Evolutionary conservation across 2,113 vertebrate genomes (phyloP), one percentile per base, ranked within the genome.

Genomic region (Bothrops jararaca): DNA sequence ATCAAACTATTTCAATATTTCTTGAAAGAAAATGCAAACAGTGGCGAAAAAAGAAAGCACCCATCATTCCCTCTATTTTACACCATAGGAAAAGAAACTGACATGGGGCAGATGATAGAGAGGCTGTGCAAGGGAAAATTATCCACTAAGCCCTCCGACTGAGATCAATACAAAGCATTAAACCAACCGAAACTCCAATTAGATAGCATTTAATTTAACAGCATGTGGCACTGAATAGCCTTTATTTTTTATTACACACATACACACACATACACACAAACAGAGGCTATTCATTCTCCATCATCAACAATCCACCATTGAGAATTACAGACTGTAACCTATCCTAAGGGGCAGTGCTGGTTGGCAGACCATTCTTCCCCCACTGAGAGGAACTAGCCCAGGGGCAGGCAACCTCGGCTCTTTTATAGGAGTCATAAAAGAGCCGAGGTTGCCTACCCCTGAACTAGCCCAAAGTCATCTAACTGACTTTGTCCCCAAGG

Each of bases 21-120:
- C 91, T 86, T 57, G 5, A 86, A 48, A 52, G 45, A 2, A 13
- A 42, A 0, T 42, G 39, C 39, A 91, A 56, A 11, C 34, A 39
- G 22, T 39, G 92, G 2, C 29, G 57, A 95, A 92, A 92, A 48
- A 80, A 56, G 56, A 24, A 94, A 95, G 88, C 88, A 58, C 1
- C 42, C 39, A 89, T 89, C 5, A 24, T 34, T 8, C 42, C 39
- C 85, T 24, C 22, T 39, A 5, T 24, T 87, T 88, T 53, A 34
- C 9, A 39, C 15, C 52, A 4, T 39, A 34, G 24, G 9, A 88
- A 88, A 88, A 39, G 53, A 60, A 89, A 89, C 4, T 10, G 88
- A 89, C 56, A 29, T 26, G 24, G 88, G 88, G 56, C 39, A 90
- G 45, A 29, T 50, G 57, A 90, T 15, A 64, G 15, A 58, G 26